phyloP scores from a whole-genome alignment of 1,140 invertebrate species.

The Phenacoccus solenopsis region DNA sequence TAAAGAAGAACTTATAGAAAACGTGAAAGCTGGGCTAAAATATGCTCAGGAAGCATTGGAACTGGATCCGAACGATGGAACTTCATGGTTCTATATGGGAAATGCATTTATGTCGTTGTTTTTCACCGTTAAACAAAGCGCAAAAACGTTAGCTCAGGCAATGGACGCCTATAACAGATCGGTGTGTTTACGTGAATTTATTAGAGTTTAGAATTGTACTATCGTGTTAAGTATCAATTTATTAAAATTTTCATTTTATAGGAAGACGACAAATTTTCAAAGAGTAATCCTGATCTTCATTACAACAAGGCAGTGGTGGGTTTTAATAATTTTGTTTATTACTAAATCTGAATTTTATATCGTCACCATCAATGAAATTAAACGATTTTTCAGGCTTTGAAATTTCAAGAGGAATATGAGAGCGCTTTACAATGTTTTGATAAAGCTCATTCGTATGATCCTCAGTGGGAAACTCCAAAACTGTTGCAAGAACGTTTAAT shows the following conservation, averaged over 20 bases:
- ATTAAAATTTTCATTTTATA: not conserved
- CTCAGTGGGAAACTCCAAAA: constrained; percentile 53
- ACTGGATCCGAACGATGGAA: constrained; percentile 65
- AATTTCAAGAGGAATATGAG: constrained; percentile 67
- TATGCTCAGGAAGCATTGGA: constrained; percentile 73
- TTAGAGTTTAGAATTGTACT: no score
- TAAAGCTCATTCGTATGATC: constrained; percentile 52
- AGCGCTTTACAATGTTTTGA: constrained; percentile 54
- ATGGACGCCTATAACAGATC: constrained; percentile 73
- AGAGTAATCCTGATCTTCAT: constrained; percentile 67
- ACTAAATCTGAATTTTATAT: not conserved
- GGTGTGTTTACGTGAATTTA: constrained; percentile 41
- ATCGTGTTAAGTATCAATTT: no score
- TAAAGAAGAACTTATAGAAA: constrained; percentile 44
- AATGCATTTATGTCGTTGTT: constrained; percentile 75
- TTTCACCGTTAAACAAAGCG: constrained; percentile 61
- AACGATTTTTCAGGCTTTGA: constrained; percentile 32
- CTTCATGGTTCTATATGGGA: constrained; percentile 72
- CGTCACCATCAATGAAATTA: no score
- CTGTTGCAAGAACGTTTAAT: constrained; percentile 46
- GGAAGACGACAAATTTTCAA: constrained; percentile 40
- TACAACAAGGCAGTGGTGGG: constrained; percentile 74
- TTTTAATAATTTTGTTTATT: constrained; percentile 23
- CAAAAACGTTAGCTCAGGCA: constrained; percentile 55
- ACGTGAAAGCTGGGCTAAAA: constrained; percentile 56